A percentile compares a stretch with the other conserved stretches of the same genome.
Evolutionary conservation across 2,888 invertebrate genomes (phyloP).

Genomic region (Hypselothyrea guttata): DNA sequence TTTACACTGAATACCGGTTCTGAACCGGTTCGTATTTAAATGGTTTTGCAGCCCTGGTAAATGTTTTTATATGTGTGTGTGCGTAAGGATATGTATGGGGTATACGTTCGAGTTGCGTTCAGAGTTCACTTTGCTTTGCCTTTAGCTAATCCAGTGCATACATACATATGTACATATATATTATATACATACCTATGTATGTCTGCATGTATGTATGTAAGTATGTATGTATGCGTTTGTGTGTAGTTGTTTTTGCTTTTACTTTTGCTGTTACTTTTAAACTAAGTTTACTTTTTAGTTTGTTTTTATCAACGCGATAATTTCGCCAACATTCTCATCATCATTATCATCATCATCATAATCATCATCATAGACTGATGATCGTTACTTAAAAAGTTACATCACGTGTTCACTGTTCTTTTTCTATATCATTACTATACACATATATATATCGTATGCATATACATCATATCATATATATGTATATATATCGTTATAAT

Average conservation of each 20-base stretch:
- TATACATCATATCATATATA: slow-evolving; percentile 28
- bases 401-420: slow-evolving; percentile 77
- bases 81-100: slow-evolving; percentile 51
- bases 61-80: slow-evolving; percentile 1
- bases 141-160: slow-evolving; percentile 1
- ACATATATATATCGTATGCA: slow-evolving; percentile 53
- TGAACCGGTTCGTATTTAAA: too few species aligned
- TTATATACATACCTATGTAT: slow-evolving; percentile 5
- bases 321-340: slow-evolving; percentile 40
- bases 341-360: slow-evolving; percentile 25
- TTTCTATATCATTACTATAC: slow-evolving; percentile 63
- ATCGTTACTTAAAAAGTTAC: slow-evolving; percentile 75
- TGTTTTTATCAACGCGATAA: slow-evolving; percentile 52
- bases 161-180: slow-evolving; percentile 1
- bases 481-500: slow-evolving; percentile 45
- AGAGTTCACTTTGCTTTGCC: slow-evolving; percentile 73
- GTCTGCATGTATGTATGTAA: slow-evolving; percentile 8
- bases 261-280: slow-evolving; percentile 22
- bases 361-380: slow-evolving; percentile 39
- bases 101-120: slow-evolving; percentile 52
- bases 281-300: slow-evolving; percentile 41
- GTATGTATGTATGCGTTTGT: slow-evolving; percentile 10
- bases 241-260: slow-evolving; percentile 9
- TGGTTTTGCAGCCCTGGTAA: too few species aligned
- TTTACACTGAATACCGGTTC: too few species aligned